phyloP scores from a whole-genome alignment of 2,113 vertebrate species.

The Pangasianodon gigas region DNA sequence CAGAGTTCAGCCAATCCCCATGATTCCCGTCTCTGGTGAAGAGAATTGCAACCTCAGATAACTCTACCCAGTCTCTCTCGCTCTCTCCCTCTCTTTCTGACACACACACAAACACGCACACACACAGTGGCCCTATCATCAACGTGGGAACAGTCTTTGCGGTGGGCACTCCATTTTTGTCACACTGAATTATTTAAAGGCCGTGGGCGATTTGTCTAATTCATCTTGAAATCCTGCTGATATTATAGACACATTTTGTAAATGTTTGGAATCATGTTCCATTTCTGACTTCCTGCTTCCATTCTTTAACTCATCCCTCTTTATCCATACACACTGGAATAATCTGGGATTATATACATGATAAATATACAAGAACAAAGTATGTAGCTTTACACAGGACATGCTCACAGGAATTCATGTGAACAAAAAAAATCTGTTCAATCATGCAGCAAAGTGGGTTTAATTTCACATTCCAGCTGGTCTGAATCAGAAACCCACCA shows the following conservation, averaged over 20 bases:
- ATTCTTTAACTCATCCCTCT: neutral
- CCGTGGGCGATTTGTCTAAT: neutral
- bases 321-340: neutral
- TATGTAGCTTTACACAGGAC: neutral
- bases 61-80: conserved; percentile 22
- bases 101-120: conserved; percentile 21
- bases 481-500: neutral
- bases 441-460: neutral
- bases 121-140: neutral
- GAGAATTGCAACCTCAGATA: conserved; percentile 37
- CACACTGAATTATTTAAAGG: neutral
- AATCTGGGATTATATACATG: neutral
- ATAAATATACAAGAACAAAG: neutral
- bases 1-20: conserved; percentile 52
- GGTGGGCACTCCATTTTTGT: neutral
- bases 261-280: neutral
- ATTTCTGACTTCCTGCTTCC: neutral
- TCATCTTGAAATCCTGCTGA: neutral
- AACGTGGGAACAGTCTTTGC: neutral
- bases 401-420: neutral
- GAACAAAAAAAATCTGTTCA: neutral
- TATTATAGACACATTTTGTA: neutral
- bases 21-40: conserved; percentile 27
- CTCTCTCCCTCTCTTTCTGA: neutral
- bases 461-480: neutral